Conservation (phyloP, 1,140 invertebrate species). For the Cataglyphis hispanica region DNA sequence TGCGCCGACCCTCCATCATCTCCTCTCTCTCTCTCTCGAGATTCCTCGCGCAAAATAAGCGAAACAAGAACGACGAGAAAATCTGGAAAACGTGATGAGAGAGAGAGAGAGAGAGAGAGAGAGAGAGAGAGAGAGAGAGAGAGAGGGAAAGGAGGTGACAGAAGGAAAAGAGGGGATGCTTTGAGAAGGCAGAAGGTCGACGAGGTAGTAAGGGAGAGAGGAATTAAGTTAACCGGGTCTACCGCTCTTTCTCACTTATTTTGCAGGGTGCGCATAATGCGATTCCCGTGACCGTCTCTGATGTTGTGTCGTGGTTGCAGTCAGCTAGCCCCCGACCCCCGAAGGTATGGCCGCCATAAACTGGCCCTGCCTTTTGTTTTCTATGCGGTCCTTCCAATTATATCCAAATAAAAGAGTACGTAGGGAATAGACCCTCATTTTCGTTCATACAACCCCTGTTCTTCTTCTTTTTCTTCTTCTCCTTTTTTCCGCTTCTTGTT, state of each 20-base stretch:
- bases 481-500: conserved; percentile 55
- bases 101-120: conserved; percentile 34
- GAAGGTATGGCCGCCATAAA: conserved; percentile 51
- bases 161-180: conserved; percentile 10
- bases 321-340: conserved; percentile 8
- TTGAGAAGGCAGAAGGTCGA: conserved; percentile 57
- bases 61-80: conserved; percentile 31
- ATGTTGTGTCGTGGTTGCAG: conserved; percentile 61
- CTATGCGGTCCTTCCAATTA: conserved; percentile 74
- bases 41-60: conserved; percentile 20
- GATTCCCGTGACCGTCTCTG: conserved; percentile 66
- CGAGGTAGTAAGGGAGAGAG: conserved; percentile 56
- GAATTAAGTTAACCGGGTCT: conserved; percentile 74
- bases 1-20: conserved; percentile 65
- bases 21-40: conserved; percentile 53
- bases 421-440: conserved; percentile 58
- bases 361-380: conserved; percentile 74
- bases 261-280: conserved; percentile 60
- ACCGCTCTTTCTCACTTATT: conserved; percentile 74
- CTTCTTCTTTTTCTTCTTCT: conserved; percentile 52
- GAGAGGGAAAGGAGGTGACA: conserved; percentile 1
- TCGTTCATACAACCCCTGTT: neutral
- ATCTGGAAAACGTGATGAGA: conserved; percentile 19
- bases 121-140: conserved; percentile 35
- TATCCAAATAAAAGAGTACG: conserved; percentile 77